Evolutionary conservation across 2,797 vertebrate genomes (phyloP), one percentile per base, ranked within the genome.

Genomic region (Halcyon smyrnensis): DNA sequence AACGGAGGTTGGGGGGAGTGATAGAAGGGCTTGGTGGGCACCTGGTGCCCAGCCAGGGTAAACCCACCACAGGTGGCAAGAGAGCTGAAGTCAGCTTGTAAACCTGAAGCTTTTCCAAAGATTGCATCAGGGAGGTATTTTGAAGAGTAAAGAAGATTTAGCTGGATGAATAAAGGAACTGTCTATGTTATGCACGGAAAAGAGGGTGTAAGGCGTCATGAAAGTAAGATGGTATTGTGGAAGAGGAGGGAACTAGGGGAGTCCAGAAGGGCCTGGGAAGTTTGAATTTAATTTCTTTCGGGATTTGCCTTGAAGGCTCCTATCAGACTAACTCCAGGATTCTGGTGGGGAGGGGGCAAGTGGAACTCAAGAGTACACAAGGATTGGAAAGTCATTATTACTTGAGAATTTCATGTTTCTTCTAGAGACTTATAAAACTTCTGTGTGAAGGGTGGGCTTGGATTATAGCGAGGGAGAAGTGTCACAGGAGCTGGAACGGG

Each of bases 331-430:
- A 63, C 28, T 60, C 5, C 4, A 28, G 16, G 20, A 18, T 21
- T 64, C 3, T 3, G 9, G 5, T 6, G 7, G 12, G 6, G 4
- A 5, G 1, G 6, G 5, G 13, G 4, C 6, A 1, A 54, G 21
- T 32, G 3, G 25, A 70, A 63, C 3, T 57, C 46, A 41, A 54
- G 41, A 46, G 11, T 39, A 43, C 62, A 3, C 9, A 67, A 62
- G 8, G 9, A 5, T 6, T 73, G 32, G 30, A 36, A 77, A 65
- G 25, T 30, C 24, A 20, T 1, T 32, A 34, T 20, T 78, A 32
- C 34, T 16, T 37, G 15, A 39, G 37, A 64, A 18, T 79, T 34
- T 59, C 3, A 3, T 14, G 4, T 78, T 84, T 70, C 3, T 1
- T 62, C 78, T 45, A 67, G 36, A 75, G 25, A 28, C 24, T 48